Evolutionary conservation across 2,888 invertebrate species (phyloP), one percentile per base, ranked within the genome.

Genomic region (Nomada lathburiana): DNA sequence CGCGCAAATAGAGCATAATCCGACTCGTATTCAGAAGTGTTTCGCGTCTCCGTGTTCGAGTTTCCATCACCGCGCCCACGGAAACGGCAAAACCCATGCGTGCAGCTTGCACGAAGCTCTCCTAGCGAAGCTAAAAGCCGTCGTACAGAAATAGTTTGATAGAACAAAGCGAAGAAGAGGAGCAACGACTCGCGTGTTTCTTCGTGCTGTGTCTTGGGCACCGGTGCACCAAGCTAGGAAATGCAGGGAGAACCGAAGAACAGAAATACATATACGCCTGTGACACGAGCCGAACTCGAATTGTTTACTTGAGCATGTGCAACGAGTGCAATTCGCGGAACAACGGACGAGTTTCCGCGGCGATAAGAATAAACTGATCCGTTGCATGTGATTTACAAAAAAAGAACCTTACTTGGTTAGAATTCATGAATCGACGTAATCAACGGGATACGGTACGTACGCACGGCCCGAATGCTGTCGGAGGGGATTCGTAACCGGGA

Each of bases 91-190:
- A 64, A 57, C n/a, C 20, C 23, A n/a, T 70, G 55, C 47, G 29
- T 26, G 63, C 55, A 55, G 11, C 26, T n/a, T 18, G n/a, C 64
- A 26, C 57, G 26, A 26, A 47, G 13, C 44, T 64, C 44, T 53
- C 26, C 64, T 64, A 3, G n/a, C 52, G 42, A 18, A 20, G 53
- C 29, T 36, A 53, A 64, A 68, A 36, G 62, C 71, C 55, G 53
- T 42, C 23, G 86, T 78, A 86, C 86, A 86, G 78, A 86, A 86
- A 86, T 86, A 86, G 86, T 83, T 75, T 65, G 65, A 60, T 63
- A 76, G 52, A 78, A 77, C 72, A 72, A 77, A 77, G 64, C 64
- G 59, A 69, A 62, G 68, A 57, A 63, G 64, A 64, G 23, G 63
- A 52, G 55, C 11, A 36, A 18, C 26, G 52, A 52, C 68, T 83